Base-by-base conservation (phyloP, 1,140 invertebrate species). In the Phocides pigmalion region DNA sequence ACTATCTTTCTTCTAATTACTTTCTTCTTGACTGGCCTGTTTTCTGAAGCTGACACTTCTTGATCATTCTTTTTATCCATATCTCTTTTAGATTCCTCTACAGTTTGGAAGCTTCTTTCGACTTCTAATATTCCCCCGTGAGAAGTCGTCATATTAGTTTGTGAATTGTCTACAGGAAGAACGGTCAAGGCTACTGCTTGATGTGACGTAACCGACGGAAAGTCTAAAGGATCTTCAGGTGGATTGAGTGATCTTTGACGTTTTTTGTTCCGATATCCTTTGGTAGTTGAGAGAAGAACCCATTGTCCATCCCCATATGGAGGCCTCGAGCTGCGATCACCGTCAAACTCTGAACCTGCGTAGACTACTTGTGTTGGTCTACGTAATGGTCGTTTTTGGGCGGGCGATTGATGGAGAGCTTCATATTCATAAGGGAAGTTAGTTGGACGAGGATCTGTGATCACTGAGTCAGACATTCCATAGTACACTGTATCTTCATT, bases 51-150 rank as follows among this genome's bases (percentile, higher is more conserved):
- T 14, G 74, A 66, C 8, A 66, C 68, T 32, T 83, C 79, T 46
- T 86, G 72, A 63, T 89, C 85, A 42, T 79, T 71, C 62, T 76
- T 82, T 32, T 88, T 84, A 64, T 91, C 89, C 82, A 90, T 83
- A 70, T 87, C 86, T 1, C 81, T 69, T 47, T 89, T 92, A 5
- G 90, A 89, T 79, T 94, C 88, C 72, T 96, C 95, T 11, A 96
- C 95, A 9, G 94, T 93, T 77, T 92, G 80, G 81, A 95, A 94
- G 15, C 94, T 95, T 49, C 93, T 93, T 70, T 96, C 95, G 6
- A 96, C 95, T 87, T 96, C 95, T 39, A 96, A 84, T 19, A 96
- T 82, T 9, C 95, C 95, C 25, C 95, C 95, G 74, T 96, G 95
- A 0, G 95, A 96, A 6, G 94, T 95, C 0, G 95, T 95, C 92